Evolutionary conservation across 2,797 vertebrate species (phyloP).

Genomic region (Fistularia commersonii): DNA sequence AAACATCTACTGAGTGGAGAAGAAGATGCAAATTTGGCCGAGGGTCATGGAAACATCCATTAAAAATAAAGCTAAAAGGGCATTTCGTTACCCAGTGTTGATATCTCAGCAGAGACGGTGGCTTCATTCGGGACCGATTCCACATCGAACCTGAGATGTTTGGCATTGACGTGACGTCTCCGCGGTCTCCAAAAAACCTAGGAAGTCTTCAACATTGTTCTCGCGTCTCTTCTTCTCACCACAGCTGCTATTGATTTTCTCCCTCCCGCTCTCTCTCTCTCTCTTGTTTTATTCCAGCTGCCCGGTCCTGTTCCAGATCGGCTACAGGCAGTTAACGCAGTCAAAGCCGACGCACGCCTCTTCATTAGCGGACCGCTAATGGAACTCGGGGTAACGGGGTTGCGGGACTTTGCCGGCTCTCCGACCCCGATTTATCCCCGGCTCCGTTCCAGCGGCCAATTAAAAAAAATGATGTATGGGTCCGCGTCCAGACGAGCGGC

Average conservation of each 20-base stretch:
- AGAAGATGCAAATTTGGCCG: not conserved
- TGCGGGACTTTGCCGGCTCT: constrained; percentile 57
- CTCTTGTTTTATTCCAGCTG: constrained; percentile 1
- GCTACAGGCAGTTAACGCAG: constrained; percentile 22
- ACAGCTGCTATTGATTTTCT: constrained; percentile 15
- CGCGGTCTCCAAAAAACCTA: not conserved
- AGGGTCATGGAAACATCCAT: no score
- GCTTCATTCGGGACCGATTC: no score
- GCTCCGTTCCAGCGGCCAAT: constrained; percentile 67
- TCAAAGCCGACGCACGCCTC: constrained; percentile 40
- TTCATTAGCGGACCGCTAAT: constrained; percentile 67
- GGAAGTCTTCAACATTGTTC: constrained; percentile 7
- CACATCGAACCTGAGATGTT: no score
- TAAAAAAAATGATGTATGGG: constrained; percentile 87
- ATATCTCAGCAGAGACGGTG: no score
- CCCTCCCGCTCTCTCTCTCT: not conserved
- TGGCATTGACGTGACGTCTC: no score
- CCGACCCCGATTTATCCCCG: constrained; percentile 70
- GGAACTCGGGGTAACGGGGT: constrained; percentile 59
- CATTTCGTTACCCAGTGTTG: no score
- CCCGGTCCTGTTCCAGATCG: constrained; percentile 22
- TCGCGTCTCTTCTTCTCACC: constrained; percentile 6
- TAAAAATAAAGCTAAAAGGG: no score
- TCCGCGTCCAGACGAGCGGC: constrained; percentile 64
- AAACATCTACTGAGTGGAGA: not conserved